phyloP scores from a whole-genome alignment of 1,140 invertebrate species.

The Drosophila chauvacae region DNA sequence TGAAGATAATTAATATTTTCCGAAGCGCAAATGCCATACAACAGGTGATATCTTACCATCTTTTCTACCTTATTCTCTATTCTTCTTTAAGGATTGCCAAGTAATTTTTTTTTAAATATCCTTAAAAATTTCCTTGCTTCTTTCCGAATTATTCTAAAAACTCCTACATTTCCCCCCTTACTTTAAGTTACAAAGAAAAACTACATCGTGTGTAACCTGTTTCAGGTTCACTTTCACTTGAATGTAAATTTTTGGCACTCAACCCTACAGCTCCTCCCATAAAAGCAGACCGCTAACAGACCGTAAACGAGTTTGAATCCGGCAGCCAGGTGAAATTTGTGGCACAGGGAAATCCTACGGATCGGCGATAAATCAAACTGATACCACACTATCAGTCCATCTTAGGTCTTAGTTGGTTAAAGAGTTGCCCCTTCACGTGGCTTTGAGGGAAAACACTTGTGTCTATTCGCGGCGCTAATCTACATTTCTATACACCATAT shows the following conservation, averaged over 20 bases:
- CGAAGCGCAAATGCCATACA: background rate
- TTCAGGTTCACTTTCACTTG: constrained; percentile 19
- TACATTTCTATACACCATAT: constrained; percentile 2
- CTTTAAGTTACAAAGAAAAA: background rate
- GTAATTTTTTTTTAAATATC: background rate
- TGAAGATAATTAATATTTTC: background rate
- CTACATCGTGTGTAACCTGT: constrained; percentile 5
- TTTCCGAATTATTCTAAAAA: background rate
- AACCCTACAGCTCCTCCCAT: constrained; percentile 19
- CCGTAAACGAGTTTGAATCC: constrained; percentile 31
- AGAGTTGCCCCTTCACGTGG: background rate
- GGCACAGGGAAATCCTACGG: constrained; percentile 29
- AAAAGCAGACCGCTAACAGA: constrained; percentile 25
- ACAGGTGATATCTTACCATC: background rate
- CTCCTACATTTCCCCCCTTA: background rate
- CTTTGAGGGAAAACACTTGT: constrained; percentile 4
- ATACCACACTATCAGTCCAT: constrained; percentile 20
- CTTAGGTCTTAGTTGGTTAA: background rate
- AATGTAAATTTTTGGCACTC: constrained; percentile 28
- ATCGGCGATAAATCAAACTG: constrained; percentile 26
- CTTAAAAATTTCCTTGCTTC: background rate
- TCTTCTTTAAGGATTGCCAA: no score
- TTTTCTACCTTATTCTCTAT: no score
- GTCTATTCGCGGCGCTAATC: constrained; percentile 4
- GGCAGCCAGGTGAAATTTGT: constrained; percentile 17